Evolutionary conservation across 2,888 invertebrate genomes (phyloP), one percentile per base, ranked within the genome.

Genomic region (Leptopilina myrica): DNA sequence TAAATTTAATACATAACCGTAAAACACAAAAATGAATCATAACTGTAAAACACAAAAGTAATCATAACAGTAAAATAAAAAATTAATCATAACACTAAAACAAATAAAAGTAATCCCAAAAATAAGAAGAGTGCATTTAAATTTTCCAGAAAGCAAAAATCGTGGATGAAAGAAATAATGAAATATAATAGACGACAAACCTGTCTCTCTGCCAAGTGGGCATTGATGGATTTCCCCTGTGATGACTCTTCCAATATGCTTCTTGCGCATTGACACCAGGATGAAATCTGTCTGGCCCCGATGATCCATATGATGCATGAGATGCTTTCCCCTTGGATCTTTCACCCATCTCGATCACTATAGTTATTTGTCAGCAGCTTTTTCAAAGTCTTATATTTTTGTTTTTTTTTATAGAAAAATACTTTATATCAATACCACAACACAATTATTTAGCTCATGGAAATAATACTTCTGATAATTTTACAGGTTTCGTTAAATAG

Each of bases 161-260:
- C 0, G 20, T 20, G 20, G 20, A 20, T 20, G 1, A 33, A 33
- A 33, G 5, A 33, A 33, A 33, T 33, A 43, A 43, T 43, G 7
- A 43, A 26, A 66, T 14, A 62, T 43, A 20, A 20, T 53, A n/a
- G 64, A n/a, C 3, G 53, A 83, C 82, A 78, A 76, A 87, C 87
- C 86, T 87, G 73, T 78, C 81, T 15, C 62, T 79, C 64, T 81
- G 84, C 53, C 64, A 67, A 26, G 81, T 62, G 11, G 78, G 65
- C 9, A 79, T 53, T 7, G 78, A 64, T 53, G 83, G 82, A 46
- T 81, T 82, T 62, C 49, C 82, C 78, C 85, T 85, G n/a, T 73
- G 59, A 80, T 82, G 33, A 33, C 33, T 82, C 56, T 85, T 85
- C 81, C 86, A 83, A 69, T 80, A 85, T n/a, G 78, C 26, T 12